Percentiles rank a stretch among this genome's conserved stretches.
phyloP scores from a whole-genome alignment of 2,113 vertebrate species.

The Bufo gargarizans region DNA sequence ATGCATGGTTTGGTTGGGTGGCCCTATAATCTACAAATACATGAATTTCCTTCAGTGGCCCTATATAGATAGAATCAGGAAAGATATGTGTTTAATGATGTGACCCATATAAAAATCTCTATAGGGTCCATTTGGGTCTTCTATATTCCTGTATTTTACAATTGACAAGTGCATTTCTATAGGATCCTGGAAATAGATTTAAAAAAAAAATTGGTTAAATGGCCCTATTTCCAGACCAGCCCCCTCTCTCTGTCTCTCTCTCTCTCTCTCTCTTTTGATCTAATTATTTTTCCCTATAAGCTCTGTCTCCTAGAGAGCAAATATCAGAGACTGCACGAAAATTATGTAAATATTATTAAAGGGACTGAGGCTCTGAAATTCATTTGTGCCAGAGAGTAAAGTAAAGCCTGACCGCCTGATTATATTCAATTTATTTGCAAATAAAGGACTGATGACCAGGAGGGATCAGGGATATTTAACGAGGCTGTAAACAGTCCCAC shows the following conservation, averaged over 20 bases:
- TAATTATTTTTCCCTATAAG: constrained; percentile 97
- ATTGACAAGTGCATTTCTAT: not conserved
- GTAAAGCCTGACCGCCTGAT: constrained; percentile 91
- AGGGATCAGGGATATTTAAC: constrained; percentile 89
- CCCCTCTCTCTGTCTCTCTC: constrained; percentile 35
- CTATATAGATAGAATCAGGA: too few species aligned
- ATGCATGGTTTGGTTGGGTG: too few species aligned
- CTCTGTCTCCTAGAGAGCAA: constrained; percentile 94
- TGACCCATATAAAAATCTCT: not conserved
- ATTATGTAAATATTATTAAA: constrained; percentile 99
- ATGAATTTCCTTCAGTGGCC: too few species aligned
- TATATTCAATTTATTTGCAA: constrained; percentile 99
- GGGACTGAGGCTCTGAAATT: constrained; percentile 96
- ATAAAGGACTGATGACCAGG: constrained; percentile 95
- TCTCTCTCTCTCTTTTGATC: constrained; percentile 74
- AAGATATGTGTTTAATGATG: not conserved
- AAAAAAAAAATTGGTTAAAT: constrained; percentile 2
- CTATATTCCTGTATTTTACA: too few species aligned
- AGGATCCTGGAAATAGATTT: not conserved
- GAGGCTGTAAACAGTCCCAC: constrained; percentile 85
- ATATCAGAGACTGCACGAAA: constrained; percentile 95
- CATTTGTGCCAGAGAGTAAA: constrained; percentile 87
- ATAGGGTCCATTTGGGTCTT: too few species aligned
- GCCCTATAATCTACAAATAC: too few species aligned
- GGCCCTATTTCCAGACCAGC: constrained; percentile 54